Percentiles rank a stretch among this genome's conserved stretches.
Conservation (phyloP, 2,113 vertebrate genomes). For the Corythornis cristatus region DNA sequence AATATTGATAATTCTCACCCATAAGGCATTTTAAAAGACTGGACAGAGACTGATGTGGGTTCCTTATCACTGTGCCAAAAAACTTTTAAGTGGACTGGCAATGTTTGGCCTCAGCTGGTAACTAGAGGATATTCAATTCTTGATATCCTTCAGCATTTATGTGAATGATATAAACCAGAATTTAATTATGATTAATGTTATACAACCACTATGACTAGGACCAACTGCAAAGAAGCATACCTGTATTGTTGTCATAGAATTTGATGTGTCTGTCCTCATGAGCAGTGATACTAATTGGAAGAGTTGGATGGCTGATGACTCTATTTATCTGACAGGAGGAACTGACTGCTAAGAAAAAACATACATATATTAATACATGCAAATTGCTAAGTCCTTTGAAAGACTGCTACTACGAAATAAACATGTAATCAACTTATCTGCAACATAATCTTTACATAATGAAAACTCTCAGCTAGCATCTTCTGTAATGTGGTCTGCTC, state of each 20-base stretch:
- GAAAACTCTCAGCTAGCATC: neutral
- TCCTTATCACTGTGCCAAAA: neutral
- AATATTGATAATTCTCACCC: neutral
- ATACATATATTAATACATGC: neutral
- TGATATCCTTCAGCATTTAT: neutral
- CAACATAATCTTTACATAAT: neutral
- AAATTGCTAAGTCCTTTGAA: neutral
- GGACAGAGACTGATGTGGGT: neutral
- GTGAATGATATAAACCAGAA: neutral
- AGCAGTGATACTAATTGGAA: constrained; percentile 96
- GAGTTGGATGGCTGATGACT: constrained; percentile 98
- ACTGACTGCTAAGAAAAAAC: constrained; percentile 62
- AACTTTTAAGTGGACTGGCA: neutral
- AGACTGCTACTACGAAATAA: neutral
- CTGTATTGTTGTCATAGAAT: constrained; percentile 98
- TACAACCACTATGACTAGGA: neutral
- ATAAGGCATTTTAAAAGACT: neutral
- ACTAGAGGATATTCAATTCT: neutral
- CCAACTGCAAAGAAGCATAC: constrained; percentile 63
- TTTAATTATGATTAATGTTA: neutral
- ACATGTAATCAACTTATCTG: neutral
- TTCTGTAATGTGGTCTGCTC: neutral
- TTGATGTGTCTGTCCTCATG: constrained; percentile 98
- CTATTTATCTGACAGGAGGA: constrained; percentile 93
- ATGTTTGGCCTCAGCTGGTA: neutral